Evolutionary conservation across 2,113 vertebrate species (phyloP), one percentile per base, ranked within the genome.

Genomic region (Sphyrna mokarran): DNA sequence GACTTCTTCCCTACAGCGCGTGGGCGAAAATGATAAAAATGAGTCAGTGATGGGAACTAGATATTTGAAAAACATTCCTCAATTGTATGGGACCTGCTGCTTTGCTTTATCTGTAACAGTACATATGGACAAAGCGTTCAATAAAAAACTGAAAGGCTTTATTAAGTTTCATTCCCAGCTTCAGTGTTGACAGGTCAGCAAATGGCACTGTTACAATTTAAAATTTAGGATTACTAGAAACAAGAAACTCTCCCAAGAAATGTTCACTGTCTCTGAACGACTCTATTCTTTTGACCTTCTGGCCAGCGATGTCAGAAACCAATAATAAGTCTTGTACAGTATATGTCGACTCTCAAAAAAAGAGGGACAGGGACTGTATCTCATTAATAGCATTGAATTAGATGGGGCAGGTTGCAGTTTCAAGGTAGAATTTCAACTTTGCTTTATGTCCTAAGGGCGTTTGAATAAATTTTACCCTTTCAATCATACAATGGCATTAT

Each of bases 351-450:
- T 72, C 94, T 43, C 23, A 43, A 63, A 14, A 63, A 14, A 43
- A 76, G 22, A 54, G 61, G 33, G 16, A 63, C 89, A 43, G 5
- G 8, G 90, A 22, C 90, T 20, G 63, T 16, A 23, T 95, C 94
- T 95, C 68, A 72, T 95, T 76, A 95, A 76, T 33, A 70, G 37
- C n/a, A 33, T 1, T 1, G 69, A n/a, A 95, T 95, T 72, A 48
- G 43, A 33, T 29, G 40, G 48, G 40, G 43, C 40, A 95, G 94
- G n/a, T 95, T 48, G 40, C 0, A 48, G 22, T 72, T 76, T 95
- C 68, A 70, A 95, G 94, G 94, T 95, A 76, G 94, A 95, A 95
- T 95, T 95, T 95, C 40, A 95, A 95, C 66, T 95, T 95, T 54
- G 68, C 69, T 72, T 93, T 66, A 72, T 70, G 66, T 95, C 94